These are phyloP conservation scores for Leptinotarsa tumamoca DNA, from an alignment of 2,888 invertebrate species.

Conservation along the genomic window DNA sequence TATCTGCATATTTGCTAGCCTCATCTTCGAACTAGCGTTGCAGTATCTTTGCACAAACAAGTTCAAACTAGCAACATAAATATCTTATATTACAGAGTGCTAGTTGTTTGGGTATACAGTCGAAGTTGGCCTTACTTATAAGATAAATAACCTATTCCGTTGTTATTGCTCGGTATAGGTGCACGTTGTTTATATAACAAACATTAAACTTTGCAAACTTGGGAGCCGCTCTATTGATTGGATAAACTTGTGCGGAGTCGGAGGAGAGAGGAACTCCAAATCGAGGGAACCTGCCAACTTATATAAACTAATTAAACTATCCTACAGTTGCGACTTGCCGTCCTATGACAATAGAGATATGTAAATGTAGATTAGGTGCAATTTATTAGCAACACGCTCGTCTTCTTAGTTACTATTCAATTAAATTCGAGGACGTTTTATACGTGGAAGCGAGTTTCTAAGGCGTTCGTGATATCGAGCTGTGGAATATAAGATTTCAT, in stretches of 20 bases:
- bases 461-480: not conserved
- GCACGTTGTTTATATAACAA: constrained; percentile 66
- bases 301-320: constrained; percentile 67
- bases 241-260: constrained; percentile 62
- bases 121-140: constrained; percentile 54
- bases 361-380: constrained; percentile 62
- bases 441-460: constrained; percentile 5
- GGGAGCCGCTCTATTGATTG: constrained; percentile 62
- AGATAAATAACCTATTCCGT: constrained; percentile 61
- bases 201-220: constrained; percentile 64
- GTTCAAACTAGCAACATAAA: constrained; percentile 51
- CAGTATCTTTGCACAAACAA: constrained; percentile 46
- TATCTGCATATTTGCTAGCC: not conserved
- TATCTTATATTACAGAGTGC: constrained; percentile 53
- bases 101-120: constrained; percentile 52
- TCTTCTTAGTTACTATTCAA: constrained; percentile 51
- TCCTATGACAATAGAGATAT: constrained; percentile 67
- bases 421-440: constrained; percentile 42
- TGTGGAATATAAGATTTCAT: not conserved
- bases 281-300: constrained; percentile 65
- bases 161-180: constrained; percentile 62
- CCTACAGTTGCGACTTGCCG: constrained; percentile 59
- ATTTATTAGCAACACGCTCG: constrained; percentile 51
- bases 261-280: constrained; percentile 45
- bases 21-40: constrained; percentile 21